Evolutionary conservation across 2,888 invertebrate genomes (phyloP).

Genomic region (Salticus scenicus): DNA sequence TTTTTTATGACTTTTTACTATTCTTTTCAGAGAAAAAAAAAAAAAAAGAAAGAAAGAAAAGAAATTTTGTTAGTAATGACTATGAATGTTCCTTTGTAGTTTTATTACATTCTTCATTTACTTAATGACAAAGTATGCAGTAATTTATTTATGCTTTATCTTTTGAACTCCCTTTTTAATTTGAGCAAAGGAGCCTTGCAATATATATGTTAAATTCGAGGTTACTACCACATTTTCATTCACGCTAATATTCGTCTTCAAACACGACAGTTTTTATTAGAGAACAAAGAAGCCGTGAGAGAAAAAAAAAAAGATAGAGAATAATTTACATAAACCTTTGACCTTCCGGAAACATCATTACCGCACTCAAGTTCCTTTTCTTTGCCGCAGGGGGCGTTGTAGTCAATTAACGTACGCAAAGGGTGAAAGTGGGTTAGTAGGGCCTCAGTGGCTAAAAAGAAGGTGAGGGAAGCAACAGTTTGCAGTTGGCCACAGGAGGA

Average conservation of each 20-base stretch:
- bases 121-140: too few species aligned
- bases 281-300: neutral
- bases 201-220: too few species aligned
- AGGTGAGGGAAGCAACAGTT: slow-evolving; percentile 52
- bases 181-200: too few species aligned
- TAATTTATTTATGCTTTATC: too few species aligned
- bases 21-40: too few species aligned
- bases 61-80: too few species aligned
- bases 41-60: too few species aligned
- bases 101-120: too few species aligned
- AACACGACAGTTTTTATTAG: neutral
- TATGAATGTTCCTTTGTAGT: too few species aligned
- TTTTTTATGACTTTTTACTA: too few species aligned
- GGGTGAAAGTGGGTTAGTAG: slow-evolving; percentile 65
- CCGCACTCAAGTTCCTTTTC: slow-evolving; percentile 47
- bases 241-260: neutral
- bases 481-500: slow-evolving; percentile 33
- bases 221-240: too few species aligned
- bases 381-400: slow-evolving; percentile 64
- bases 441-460: slow-evolving; percentile 41
- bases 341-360: slow-evolving; percentile 38
- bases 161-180: too few species aligned
- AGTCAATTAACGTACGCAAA: slow-evolving; percentile 50
- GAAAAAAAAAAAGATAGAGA: neutral
- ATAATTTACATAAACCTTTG: slow-evolving; percentile 46